Evolutionary conservation across 2,113 vertebrate genomes (phyloP).

Genomic region (Pantherophis guttatus): DNA sequence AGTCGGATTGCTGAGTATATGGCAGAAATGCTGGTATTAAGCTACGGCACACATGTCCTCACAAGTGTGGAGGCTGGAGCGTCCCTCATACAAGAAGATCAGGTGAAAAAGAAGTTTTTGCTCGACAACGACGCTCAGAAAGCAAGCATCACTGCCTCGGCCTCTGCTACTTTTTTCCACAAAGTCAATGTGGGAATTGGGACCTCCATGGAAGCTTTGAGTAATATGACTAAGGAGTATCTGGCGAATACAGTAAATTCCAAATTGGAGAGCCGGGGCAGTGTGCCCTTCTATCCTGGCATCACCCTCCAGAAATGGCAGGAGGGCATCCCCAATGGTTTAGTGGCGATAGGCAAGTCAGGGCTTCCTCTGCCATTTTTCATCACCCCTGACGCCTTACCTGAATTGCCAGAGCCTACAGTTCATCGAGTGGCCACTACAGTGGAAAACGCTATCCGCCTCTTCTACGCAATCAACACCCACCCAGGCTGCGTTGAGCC

Average conservation of each 20-base stretch:
- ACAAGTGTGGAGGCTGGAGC: conserved; percentile 62
- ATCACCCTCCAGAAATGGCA: conserved; percentile 77
- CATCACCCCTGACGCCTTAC: conserved; percentile 61
- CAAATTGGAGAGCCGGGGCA: conserved; percentile 63
- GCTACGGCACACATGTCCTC: conserved; percentile 72
- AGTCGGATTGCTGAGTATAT: conserved; percentile 56
- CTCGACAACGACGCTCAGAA: conserved; percentile 24
- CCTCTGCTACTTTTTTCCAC: conserved; percentile 64
- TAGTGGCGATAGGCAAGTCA: conserved; percentile 70
- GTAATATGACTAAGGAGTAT: conserved; percentile 49
- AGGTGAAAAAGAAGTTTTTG: conserved; percentile 60
- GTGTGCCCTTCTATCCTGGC: conserved; percentile 72
- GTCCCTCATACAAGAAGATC: conserved; percentile 71
- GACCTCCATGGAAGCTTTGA: conserved; percentile 6
- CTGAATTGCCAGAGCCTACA: conserved; percentile 69
- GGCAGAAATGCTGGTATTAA: conserved; percentile 69
- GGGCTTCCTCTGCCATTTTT: conserved; percentile 69
- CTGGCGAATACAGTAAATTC: conserved; percentile 68
- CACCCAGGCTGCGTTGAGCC: conserved; percentile 66
- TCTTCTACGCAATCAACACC: conserved; percentile 69
- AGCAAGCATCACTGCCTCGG: conserved; percentile 51
- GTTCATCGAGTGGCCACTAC: conserved; percentile 52
- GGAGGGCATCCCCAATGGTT: conserved; percentile 69
- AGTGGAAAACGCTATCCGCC: conserved; percentile 54
- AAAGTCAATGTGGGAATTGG: conserved; percentile 66